Evolutionary conservation across 2,113 vertebrate species (phyloP), one percentile per base, ranked within the genome.

Genomic region (Spheniscus mendiculus): DNA sequence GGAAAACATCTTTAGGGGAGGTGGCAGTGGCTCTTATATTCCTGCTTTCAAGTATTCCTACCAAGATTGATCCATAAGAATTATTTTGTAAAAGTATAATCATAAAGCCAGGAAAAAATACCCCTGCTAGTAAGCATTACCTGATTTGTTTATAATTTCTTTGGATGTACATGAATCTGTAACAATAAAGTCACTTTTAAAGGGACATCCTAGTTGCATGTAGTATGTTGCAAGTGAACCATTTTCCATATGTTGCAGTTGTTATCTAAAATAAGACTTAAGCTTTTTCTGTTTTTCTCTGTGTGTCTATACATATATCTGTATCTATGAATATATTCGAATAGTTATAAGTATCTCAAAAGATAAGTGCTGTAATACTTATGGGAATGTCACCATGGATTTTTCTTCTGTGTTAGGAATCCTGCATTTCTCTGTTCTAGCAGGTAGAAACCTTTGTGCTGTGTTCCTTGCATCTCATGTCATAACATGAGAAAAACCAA

Each of bases 401-500:
- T 87, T 91, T 80, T 63, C 34, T 52, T 72, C n/a, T 73, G 1
- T 56, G 16, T 72, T 62, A 50, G 27, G 56, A 76, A 78, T 76
- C 44, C 40, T 59, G 29, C 36, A 10, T 84, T 92, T 59, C 49
- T 91, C 59, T 78, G 10, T 62, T 85, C 27, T 62, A 69, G 66
- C 62, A 83, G 52, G 53, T 36, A 66, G 63, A 83, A 93, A 49
- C 42, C 74, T 92, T 86, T 94, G 77, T 91, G 72, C 85, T 6
- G 11, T 84, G 45, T 62, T 96, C 52, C 73, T 80, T 63, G 8
- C 74, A 55, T 62, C 85, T 96, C 65, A 7, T 91, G 91, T 93
- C 90, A 62, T 87, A 95, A 95, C 93, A 89, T 36, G 90, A 95
- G 80, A 83, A 85, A 95, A 92, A 81, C 38, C 82, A 94, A 96